Evolutionary conservation across 1,140 invertebrate species (phyloP), one percentile per base, ranked within the genome.

Genomic region (Drosophila saltans): DNA sequence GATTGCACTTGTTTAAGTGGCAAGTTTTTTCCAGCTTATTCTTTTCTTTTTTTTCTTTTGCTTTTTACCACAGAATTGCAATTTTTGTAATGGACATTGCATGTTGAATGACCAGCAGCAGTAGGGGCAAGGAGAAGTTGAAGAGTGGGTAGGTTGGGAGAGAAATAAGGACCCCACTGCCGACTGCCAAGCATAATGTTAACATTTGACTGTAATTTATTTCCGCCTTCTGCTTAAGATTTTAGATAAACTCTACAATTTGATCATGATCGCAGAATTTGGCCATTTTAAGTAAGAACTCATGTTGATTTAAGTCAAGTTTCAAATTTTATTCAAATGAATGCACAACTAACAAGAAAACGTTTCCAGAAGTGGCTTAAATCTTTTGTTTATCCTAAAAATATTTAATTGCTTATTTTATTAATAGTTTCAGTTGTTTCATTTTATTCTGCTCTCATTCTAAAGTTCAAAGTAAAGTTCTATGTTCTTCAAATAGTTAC

Each of bases 1-100:
- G 79, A 88, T 86, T 86, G 83, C 83, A 88, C 76, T 86, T 86
- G 75, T 82, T 86, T 86, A 79, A 86, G 83, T 86, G 75, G 69
- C 72, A 86, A 86, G 75, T 66, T 79, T 75, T 69, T 69, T 77
- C 9, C 66, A 64, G 73, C 66, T 33, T 60, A 66, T 77, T 62
- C 70, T 62, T 57, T 64, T 36, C 33, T 7, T 41, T 59, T 33
- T 41, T 69, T 52, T 24, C 71, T 60, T 57, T 72, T 66, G 60
- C 52, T 65, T 64, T 75, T 55, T 48, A 55, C 72, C 66, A 76
- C 73, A 84, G 74, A 66, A 80, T 74, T 80, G 73, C 73, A 80
- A 77, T 84, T 80, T 80, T 62, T 76, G 69, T 88, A 86, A 86
- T 82, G 83, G 83, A 88, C 83, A 82, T 86, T 80, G 83, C 83